Conservation (phyloP, 2,888 invertebrate genomes). For the Phytoseiulus persimilis region DNA sequence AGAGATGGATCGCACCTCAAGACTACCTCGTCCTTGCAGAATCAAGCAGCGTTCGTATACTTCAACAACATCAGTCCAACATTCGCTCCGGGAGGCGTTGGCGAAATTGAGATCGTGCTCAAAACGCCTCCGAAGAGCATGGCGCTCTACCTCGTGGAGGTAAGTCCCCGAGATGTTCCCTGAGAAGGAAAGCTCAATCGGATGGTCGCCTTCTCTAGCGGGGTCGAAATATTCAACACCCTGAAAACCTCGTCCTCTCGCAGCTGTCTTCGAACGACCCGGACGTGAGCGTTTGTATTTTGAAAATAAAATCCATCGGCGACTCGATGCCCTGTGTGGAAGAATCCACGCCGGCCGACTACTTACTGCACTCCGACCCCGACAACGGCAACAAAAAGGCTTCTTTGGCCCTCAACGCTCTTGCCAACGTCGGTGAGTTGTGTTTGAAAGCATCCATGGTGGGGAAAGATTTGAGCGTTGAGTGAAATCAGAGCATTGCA, state of each 20-base stretch:
- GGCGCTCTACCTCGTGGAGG: constrained; percentile 42
- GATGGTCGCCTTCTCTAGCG: too few species aligned
- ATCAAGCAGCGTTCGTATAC: constrained; percentile 20
- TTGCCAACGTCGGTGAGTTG: constrained; percentile 45
- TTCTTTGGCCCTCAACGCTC: constrained; percentile 42
- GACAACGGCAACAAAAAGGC: constrained; percentile 44
- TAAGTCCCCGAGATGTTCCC: constrained; percentile 37
- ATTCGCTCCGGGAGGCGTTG: constrained; percentile 43
- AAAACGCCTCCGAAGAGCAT: constrained; percentile 44
- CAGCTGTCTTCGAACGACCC: constrained; percentile 31
- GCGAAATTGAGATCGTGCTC: constrained; percentile 43
- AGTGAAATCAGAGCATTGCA: too few species aligned
- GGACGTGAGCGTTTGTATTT: constrained; percentile 44
- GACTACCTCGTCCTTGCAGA: too few species aligned
- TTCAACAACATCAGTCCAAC: constrained; percentile 16
- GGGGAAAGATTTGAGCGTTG: too few species aligned
- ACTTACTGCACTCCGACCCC: constrained; percentile 42
- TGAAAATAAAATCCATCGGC: constrained; percentile 44
- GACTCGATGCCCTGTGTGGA: constrained; percentile 45
- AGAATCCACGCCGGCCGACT: constrained; percentile 43
- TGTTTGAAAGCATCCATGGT: too few species aligned
- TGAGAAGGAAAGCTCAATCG: background rate
- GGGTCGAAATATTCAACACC: too few species aligned
- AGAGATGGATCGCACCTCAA: too few species aligned
- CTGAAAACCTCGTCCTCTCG: too few species aligned